A percentile compares a stretch with the other conserved stretches of the same genome.
Evolutionary conservation across 2,113 vertebrate species (phyloP).

Genomic region (Elaphurus davidianus): DNA sequence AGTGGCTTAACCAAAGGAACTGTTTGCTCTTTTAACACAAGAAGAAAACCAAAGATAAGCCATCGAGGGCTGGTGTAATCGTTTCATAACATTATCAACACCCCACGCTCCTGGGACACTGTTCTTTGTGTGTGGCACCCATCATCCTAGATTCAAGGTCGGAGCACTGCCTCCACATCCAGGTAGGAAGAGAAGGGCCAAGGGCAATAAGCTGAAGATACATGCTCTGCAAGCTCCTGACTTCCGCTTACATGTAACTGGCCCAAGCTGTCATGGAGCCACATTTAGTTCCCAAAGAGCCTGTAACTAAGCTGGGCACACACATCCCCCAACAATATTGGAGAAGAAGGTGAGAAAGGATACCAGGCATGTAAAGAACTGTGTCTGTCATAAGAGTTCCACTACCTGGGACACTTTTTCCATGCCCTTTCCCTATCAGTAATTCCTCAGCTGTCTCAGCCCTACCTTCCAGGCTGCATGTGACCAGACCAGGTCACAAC

Average conservation of each 20-base stretch:
- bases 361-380: not conserved
- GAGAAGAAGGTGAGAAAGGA: not conserved
- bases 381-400: not conserved
- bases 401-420: not conserved
- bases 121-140: not conserved
- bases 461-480: not conserved
- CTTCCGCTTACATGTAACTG: not conserved
- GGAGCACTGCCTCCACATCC: not conserved
- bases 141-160: not conserved
- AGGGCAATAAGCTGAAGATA: not conserved
- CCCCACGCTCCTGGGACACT: not conserved
- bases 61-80: not conserved
- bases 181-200: not conserved
- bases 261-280: not conserved
- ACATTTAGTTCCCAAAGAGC: not conserved
- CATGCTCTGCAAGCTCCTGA: not conserved
- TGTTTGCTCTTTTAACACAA: not conserved
- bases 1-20: not conserved
- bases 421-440: not conserved
- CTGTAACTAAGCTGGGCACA: not conserved
- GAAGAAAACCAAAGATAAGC: not conserved
- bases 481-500: not conserved
- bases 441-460: not conserved
- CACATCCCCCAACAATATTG: accelerated
- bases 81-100: not conserved